Percentiles rank a stretch among this genome's conserved stretches.
phyloP scores from a whole-genome alignment of 2,113 vertebrate genomes.

The Aegithalos caudatus region DNA sequence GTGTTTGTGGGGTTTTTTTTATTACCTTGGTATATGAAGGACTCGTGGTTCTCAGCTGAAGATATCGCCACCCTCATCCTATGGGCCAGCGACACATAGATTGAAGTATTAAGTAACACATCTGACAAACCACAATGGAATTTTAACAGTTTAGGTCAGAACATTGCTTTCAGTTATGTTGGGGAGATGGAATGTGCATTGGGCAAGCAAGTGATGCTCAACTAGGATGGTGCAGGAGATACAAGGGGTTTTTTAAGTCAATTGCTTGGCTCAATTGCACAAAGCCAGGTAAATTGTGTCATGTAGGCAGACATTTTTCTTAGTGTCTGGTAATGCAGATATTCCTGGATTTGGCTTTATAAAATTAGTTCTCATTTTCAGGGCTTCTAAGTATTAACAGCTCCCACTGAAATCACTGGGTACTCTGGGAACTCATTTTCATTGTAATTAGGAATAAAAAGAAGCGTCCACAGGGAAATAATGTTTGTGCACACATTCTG shows the following conservation, averaged over 20 bases:
- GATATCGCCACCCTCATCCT: not conserved
- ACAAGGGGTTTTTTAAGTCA: not conserved
- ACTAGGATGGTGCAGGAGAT: not conserved
- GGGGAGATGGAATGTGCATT: not conserved
- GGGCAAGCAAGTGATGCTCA: not conserved
- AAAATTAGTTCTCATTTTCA: not conserved
- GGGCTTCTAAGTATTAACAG: not conserved
- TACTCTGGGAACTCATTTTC: not conserved
- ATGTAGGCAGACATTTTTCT: not conserved
- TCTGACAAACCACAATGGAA: not conserved
- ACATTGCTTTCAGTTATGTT: not conserved
- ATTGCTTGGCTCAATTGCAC: not conserved
- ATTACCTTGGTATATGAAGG: not conserved
- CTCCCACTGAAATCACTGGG: not conserved
- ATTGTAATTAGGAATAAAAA: not conserved
- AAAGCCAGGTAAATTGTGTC: not conserved
- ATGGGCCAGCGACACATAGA: accelerated
- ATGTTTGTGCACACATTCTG: not conserved
- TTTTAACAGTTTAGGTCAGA: not conserved
- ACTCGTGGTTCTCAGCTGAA: not conserved
- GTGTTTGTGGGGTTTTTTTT: not conserved
- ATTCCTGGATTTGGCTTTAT: not conserved
- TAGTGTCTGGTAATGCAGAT: not conserved
- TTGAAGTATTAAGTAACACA: not conserved
- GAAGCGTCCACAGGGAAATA: not conserved